Evolutionary conservation across 1,140 invertebrate genomes (phyloP), one percentile per base, ranked within the genome.

Genomic region (Rhyacophila brunnea): DNA sequence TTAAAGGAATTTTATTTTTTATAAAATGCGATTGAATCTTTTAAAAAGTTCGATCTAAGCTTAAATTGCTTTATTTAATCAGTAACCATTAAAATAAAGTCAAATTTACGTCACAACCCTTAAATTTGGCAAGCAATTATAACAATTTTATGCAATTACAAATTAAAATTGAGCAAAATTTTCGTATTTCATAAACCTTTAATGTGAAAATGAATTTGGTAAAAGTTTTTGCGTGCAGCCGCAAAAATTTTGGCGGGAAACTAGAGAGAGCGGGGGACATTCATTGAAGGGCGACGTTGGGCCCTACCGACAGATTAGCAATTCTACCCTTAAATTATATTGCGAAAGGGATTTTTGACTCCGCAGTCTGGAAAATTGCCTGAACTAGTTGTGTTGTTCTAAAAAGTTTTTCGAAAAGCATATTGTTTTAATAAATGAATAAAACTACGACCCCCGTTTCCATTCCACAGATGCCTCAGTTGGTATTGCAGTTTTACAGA

Each of bases 301-400:
- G 15, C 38, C 56, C 56, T 35, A 51, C 28, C 38, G 44, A 58
- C 34, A 40, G 56, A 58, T 58, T 58, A 58, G 36, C 47, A 40
- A 47, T 36, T 28, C 54, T 58, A 23, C 56, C 40, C 35, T 58
- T 40, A 50, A 58, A 28, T 28, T 28, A 28, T 28, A 58, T 58
- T 58, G 56, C 47, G 44, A 51, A 58, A 32, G 32, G 56, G 56
- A 58, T 58, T 50, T 58, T 50, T 46, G 20, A 58, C 32, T 58
- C 20, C 20, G n/a, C 45, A 35, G 32, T 11, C 13, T 45, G 18
- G 13, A 45, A 45, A 15, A 45, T 45, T 10, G 43, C 4, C n/a
- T 28, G 23, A 40, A n/a, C 38, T 40, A 40, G n/a, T 40, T 5
- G 11, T 40, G 11, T 40, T 40, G 5, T 28, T 28, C 23, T 28